A percentile compares a stretch with the other conserved stretches of the same genome.
These are phyloP conservation scores for Phaenicophaeus curvirostris DNA, from an alignment of 2,797 vertebrate species.

Conservation along the genomic window DNA sequence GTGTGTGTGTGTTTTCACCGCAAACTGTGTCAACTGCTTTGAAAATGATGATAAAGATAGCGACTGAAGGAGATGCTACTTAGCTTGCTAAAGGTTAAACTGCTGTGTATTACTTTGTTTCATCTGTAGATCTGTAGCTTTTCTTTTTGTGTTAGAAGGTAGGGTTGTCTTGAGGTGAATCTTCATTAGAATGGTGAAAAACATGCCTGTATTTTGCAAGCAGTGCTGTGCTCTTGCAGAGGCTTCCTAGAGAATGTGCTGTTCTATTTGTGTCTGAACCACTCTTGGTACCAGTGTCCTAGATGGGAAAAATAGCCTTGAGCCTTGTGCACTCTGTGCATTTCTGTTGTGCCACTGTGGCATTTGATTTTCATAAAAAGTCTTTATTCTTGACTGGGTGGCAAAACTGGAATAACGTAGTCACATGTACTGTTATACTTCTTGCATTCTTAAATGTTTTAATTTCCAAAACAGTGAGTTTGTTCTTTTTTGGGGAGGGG, in stretches of 20 bases:
- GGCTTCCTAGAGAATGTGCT: neutral
- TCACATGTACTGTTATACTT: rapidly evolving
- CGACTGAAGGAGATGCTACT: neutral
- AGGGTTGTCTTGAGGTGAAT: neutral
- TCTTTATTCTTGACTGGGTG: neutral
- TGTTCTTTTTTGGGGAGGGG: rapidly evolving
- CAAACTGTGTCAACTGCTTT: neutral
- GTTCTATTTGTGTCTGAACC: neutral
- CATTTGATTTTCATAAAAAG: neutral
- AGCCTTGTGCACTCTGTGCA: neutral
- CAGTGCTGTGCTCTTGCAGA: neutral
- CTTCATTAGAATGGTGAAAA: neutral
- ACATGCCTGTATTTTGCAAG: neutral
- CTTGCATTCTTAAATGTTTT: neutral
- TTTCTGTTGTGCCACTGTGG: neutral
- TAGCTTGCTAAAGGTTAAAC: neutral
- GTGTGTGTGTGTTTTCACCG: neutral
- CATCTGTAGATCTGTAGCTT: neutral
- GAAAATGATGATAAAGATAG: neutral
- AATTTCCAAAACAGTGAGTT: neutral
- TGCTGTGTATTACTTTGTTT: neutral
- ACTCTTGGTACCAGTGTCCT: neutral
- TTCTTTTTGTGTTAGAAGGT: neutral
- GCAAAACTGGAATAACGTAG: neutral
- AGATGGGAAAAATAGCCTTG: neutral